These are phyloP conservation scores for Vannuccia rotundouncinata DNA, from an alignment of 2,888 invertebrate genomes.

Conservation along the genomic window DNA sequence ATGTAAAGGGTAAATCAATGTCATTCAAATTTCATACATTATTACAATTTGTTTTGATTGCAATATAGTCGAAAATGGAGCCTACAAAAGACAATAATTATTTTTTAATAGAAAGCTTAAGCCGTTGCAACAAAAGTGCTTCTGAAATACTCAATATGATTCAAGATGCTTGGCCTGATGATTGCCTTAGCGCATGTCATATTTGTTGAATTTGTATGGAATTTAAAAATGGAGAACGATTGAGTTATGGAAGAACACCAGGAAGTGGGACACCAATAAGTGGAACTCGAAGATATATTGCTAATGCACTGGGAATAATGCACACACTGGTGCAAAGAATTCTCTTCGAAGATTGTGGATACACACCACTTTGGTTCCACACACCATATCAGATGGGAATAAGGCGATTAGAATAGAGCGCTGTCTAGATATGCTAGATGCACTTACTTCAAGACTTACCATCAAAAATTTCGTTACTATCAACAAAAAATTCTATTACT, in stretches of 20 bases:
- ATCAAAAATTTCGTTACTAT: too few species aligned
- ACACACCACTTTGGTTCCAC: neutral
- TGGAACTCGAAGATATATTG: neutral
- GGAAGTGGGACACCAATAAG: neutral
- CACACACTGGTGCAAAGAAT: neutral
- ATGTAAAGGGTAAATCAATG: neutral
- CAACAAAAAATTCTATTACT: neutral
- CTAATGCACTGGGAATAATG: neutral
- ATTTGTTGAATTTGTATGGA: neutral
- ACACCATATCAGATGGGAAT: neutral
- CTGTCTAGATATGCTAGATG: neutral
- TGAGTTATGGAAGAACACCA: neutral
- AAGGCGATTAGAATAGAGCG: neutral
- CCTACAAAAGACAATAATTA: neutral
- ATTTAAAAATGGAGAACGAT: neutral
- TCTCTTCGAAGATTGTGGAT: neutral
- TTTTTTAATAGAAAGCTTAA: slow-evolving; percentile 13
- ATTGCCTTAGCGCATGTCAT: neutral
- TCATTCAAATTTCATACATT: neutral
- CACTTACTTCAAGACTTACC: too few species aligned
- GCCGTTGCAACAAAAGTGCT: neutral
- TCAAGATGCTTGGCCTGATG: slow-evolving; percentile 20
- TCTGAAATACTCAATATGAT: neutral
- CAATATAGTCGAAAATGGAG: neutral
- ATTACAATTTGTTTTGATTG: neutral